These are phyloP conservation scores for Micromussa lordhowensis DNA, from an alignment of 92 coral and sea anemone species.

Conservation along the genomic window DNA sequence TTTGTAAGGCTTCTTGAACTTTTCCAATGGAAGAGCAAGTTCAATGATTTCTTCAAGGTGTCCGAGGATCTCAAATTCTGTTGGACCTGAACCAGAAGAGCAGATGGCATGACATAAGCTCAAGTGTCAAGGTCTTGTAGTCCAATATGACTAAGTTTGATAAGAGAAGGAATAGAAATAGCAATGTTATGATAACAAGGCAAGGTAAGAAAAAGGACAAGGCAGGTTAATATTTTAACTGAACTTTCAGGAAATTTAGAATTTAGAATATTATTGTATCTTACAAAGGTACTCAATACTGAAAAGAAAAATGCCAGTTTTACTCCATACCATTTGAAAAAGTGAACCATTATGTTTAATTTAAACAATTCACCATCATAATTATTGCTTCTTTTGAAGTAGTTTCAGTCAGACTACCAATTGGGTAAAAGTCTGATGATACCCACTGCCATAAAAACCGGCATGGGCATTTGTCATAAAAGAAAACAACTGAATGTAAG, in stretches of 20 bases:
- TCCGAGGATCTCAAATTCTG: slow-evolving; percentile 7
- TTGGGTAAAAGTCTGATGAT: background rate
- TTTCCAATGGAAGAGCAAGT: slow-evolving; percentile 14
- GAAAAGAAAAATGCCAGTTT: background rate
- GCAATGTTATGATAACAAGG: background rate
- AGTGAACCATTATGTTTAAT: background rate
- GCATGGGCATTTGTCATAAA: background rate
- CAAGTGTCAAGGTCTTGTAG: slow-evolving; percentile 53
- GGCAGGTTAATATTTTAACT: too few relatives aligned
- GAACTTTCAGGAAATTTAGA: too few relatives aligned
- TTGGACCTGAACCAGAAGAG: slow-evolving; percentile 12
- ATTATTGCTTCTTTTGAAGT: background rate
- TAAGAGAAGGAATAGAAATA: background rate
- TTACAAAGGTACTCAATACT: background rate
- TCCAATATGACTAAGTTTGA: slow-evolving; percentile 47
- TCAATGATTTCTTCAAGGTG: slow-evolving; percentile 12
- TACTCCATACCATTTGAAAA: background rate
- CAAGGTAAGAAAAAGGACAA: background rate
- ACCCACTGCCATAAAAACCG: too few relatives aligned
- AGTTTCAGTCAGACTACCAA: slow-evolving; percentile 10
- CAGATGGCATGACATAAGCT: background rate
- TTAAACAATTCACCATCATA: background rate
- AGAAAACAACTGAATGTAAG: background rate
- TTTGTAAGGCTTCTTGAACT: slow-evolving; percentile 32
- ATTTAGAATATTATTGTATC: too few relatives aligned